Base-by-base conservation (phyloP, 2,888 invertebrate species). In the Pandemis corylana region DNA sequence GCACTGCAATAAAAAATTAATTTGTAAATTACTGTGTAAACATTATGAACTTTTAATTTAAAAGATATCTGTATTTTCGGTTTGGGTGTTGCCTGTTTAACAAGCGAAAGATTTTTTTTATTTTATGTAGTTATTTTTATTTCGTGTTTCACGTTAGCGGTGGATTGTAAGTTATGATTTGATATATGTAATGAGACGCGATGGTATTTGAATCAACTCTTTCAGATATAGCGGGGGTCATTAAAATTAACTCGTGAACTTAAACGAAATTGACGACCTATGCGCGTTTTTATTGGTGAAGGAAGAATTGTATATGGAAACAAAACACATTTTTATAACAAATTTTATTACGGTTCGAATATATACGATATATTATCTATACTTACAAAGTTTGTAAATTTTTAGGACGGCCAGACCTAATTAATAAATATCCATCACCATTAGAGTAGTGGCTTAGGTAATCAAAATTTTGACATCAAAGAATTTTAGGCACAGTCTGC, bases 281-380 rank as follows among this genome's bases (percentile, higher is more conserved):
- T 62, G 67, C 56, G 62, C 10, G 28, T 36, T 46, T 36, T 56
- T 56, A 67, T 70, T 67, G 67, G 70, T 71, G 75, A 66, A 70
- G 70, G 74, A 67, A 41, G 7, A 12, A 69, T 9, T 46, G 41
- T 75, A 53, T 9, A 62, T 66, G 28, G 15, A 70, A 53, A 63
- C 65, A 70, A 66, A 20, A 75, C 49, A 67, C 75, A 67, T 75
- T 74, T 74, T 71, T 75, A 71, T 71, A 71, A 67, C 44, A 75
- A 67, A 75, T 67, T 70, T 70, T 75, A 70, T 75, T 70, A 70
- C 70, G 44, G 66, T 70, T 74, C 74, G 66, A 75, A 75, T 75
- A 71, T 75, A 67, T 64, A 56, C 67, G 66, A 67, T 67, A 75
- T 66, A 73, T 73, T 66, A 68, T 73, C 56, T 66, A 73, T 69